Evolutionary conservation across 1,140 invertebrate species (phyloP).

Genomic region (Tigriopus japonicus): DNA sequence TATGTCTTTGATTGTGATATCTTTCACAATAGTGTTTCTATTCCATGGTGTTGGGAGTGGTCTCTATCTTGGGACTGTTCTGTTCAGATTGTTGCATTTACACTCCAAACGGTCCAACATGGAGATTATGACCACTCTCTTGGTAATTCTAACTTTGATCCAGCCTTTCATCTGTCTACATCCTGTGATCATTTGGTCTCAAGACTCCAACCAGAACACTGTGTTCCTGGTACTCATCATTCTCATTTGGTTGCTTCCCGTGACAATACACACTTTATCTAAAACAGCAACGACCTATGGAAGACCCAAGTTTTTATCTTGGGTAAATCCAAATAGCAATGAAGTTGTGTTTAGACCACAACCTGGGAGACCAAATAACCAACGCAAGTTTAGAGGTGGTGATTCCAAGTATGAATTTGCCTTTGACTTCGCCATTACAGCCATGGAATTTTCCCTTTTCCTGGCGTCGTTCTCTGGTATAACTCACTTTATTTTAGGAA

Average conservation of each 20-base stretch:
- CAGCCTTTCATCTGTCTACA: constrained; percentile 11
- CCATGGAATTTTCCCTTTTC: neutral
- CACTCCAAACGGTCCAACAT: neutral
- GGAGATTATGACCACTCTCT: constrained; percentile 5
- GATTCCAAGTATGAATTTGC: too few species aligned
- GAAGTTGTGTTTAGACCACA: too few species aligned
- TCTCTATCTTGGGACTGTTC: constrained; percentile 1
- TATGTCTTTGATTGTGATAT: neutral
- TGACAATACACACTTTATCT: neutral
- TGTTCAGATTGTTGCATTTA: constrained; percentile 8
- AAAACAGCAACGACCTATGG: too few species aligned
- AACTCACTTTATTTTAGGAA: neutral
- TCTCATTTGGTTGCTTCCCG: constrained; percentile 4
- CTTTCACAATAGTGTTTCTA: constrained; percentile 10
- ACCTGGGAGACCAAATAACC: too few species aligned
- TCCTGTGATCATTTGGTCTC: constrained; percentile 9
- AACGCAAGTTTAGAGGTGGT: too few species aligned
- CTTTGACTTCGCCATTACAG: neutral
- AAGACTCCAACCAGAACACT: constrained; percentile 7
- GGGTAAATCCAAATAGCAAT: too few species aligned
- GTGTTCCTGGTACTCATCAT: constrained; percentile 2
- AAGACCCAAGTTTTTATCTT: too few species aligned
- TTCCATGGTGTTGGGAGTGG: constrained; percentile 10
- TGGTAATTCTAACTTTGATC: constrained; percentile 6
- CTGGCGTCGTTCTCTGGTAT: constrained; percentile 3